Evolutionary conservation across 2,888 invertebrate species (phyloP).

Genomic region (Xanthia icteritia): DNA sequence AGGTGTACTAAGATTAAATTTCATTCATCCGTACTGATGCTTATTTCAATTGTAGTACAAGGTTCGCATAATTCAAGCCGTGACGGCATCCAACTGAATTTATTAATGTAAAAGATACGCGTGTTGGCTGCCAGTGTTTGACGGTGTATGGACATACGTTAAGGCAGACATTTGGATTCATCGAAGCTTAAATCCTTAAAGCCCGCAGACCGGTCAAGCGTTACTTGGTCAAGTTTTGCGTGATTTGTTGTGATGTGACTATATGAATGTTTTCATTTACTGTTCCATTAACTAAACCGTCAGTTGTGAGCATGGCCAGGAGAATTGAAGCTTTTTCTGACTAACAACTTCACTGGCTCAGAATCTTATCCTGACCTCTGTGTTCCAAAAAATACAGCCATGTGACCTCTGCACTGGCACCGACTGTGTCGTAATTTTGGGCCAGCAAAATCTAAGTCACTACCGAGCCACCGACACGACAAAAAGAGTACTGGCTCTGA

Average conservation of each 20-base stretch:
- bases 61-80: constrained; percentile 74
- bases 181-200: constrained; percentile 26
- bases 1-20: constrained; percentile 72
- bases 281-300: neutral
- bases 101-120: constrained; percentile 66
- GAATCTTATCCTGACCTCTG: neutral
- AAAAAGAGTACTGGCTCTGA: constrained; percentile 5
- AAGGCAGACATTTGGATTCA: neutral
- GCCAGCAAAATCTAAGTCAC: neutral
- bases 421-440: neutral
- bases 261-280: neutral
- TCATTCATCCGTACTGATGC: constrained; percentile 71
- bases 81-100: constrained; percentile 74
- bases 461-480: neutral
- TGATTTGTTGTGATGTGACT: neutral
- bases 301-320: neutral
- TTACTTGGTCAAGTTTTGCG: neutral
- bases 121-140: constrained; percentile 59
- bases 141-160: constrained; percentile 38
- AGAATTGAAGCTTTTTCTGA: neutral
- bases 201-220: neutral
- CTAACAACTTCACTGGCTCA: neutral
- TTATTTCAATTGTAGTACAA: constrained; percentile 77
- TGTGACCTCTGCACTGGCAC: neutral
- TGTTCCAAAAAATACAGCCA: neutral